Base-by-base conservation (phyloP, 2,113 vertebrate genomes). In the Numenius arquata region DNA sequence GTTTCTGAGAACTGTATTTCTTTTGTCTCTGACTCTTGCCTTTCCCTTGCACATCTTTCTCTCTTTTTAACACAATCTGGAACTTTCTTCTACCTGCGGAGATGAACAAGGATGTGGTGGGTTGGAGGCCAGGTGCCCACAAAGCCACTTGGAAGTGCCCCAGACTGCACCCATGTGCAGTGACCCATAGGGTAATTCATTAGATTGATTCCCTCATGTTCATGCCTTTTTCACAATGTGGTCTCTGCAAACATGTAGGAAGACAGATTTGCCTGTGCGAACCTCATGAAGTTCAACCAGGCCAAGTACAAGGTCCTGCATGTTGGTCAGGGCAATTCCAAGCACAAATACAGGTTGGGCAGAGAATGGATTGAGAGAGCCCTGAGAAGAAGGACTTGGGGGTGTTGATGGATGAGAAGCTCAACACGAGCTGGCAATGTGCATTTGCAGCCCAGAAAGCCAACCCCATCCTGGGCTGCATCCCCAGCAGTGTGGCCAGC, bases 91-190 rank as follows among this genome's bases (percentile, higher is more conserved):
- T n/a, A 34, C 8, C 18, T 38, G 43, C 25, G 45, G 27, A 67
- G 67, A 29, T 25, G 58, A 86, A 52, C 0, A 6, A 67, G 12
- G 22, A 2, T 0, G 0, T 50, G 77, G 17, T 67, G 62, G 9
- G 34, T 21, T 88, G 72, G 78, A 34, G 3, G 4, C 23, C 20
- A 58, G 62, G 12, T 58, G 27, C 47, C 47, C 47, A 34, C 62
- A 15, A 79, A 75, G 25, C 12, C 8, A 1, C 41, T 30, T 43
- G 47, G 52, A 82, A 75, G 26, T 32, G 38, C 58, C 62, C 47
- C 26, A 22, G 20, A 25, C 48, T 43, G 56, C 43, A 68, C 13
- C 62, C 53, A n/a, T 4, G 12, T 1, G 5, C 53, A 71, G 21
- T 1, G 3, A 43, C 30, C 61, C 56, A 19, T 5, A 36, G 32